Percentiles rank a stretch among this genome's conserved stretches.
Evolutionary conservation across 2,797 vertebrate species (phyloP).

Genomic region (Botia kubotai): DNA sequence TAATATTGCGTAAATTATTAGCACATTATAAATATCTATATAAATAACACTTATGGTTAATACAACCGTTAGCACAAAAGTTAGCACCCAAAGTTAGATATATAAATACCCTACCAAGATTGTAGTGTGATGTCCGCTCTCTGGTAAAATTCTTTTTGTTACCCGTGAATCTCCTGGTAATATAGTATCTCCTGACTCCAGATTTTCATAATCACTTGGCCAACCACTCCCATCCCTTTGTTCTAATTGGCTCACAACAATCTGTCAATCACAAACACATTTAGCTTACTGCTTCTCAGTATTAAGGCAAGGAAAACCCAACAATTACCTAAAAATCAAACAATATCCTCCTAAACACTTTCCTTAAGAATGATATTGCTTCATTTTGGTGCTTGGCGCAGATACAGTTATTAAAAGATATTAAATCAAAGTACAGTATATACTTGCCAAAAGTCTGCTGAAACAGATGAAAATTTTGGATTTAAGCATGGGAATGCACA

Average conservation of each 20-base stretch:
- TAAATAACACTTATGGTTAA: not conserved
- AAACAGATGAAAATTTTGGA: conserved; percentile 58
- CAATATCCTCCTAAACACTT: conserved; percentile 4
- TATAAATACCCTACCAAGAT: conserved; percentile 75
- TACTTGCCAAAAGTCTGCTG: conserved; percentile 56
- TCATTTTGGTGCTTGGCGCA: conserved; percentile 34
- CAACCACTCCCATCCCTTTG: conserved; percentile 85
- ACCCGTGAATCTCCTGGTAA: conserved; percentile 77
- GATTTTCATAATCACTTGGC: conserved; percentile 81
- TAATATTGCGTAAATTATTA: no score
- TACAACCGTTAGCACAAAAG: not conserved
- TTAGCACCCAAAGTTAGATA: no score
- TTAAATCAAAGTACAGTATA: not conserved
- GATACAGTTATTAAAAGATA: conserved; percentile 28
- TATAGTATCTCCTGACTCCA: conserved; percentile 83
- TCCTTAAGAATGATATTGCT: conserved; percentile 42
- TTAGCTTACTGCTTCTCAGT: not conserved
- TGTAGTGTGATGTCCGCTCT: conserved; percentile 59
- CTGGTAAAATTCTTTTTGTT: conserved; percentile 65
- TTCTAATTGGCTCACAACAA: conserved; percentile 85
- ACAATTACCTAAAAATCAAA: conserved; percentile 20
- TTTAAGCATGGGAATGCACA: conserved; percentile 68
- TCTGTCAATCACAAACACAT: conserved; percentile 73
- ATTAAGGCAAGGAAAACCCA: not conserved
- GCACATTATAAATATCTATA: no score